These are phyloP conservation scores for Pseudoatta argentina DNA, from an alignment of 1,140 invertebrate genomes.

Conservation along the genomic window DNA sequence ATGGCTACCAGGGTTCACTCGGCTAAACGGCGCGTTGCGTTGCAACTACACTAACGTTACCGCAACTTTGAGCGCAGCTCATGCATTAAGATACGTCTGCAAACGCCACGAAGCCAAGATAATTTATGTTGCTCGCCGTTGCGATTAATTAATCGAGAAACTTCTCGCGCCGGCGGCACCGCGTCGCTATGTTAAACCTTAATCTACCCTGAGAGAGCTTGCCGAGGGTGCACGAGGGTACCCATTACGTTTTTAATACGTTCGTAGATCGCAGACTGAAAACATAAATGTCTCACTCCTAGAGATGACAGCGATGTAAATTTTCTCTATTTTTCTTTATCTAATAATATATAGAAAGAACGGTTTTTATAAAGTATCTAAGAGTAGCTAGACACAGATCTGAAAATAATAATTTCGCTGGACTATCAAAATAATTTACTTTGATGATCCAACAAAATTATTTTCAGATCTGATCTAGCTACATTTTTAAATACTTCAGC, in stretches of 20 bases:
- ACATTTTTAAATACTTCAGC: too few species aligned
- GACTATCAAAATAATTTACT: too few species aligned
- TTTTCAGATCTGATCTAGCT: too few species aligned
- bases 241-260: slow-evolving; percentile 18
- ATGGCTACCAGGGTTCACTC: slow-evolving; percentile 38
- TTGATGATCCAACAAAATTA: too few species aligned
- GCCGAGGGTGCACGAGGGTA: neutral
- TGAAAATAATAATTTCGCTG: too few species aligned
- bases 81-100: slow-evolving; percentile 41
- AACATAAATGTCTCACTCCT: too few species aligned
- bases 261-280: neutral
- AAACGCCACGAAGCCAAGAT: slow-evolving; percentile 30
- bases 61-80: slow-evolving; percentile 41
- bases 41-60: neutral
- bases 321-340: neutral
- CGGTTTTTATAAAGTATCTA: too few species aligned
- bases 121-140: slow-evolving; percentile 51
- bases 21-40: slow-evolving; percentile 55
- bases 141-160: slow-evolving; percentile 62
- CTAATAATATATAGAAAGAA: too few species aligned
- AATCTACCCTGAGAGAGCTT: neutral
- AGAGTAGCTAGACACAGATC: too few species aligned
- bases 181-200: slow-evolving; percentile 31
- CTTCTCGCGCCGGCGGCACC: slow-evolving; percentile 43
- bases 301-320: neutral